A percentile compares a stretch with the other conserved stretches of the same genome.
phyloP scores from a whole-genome alignment of 2,113 vertebrate species.

The Sisor rabdophorus region DNA sequence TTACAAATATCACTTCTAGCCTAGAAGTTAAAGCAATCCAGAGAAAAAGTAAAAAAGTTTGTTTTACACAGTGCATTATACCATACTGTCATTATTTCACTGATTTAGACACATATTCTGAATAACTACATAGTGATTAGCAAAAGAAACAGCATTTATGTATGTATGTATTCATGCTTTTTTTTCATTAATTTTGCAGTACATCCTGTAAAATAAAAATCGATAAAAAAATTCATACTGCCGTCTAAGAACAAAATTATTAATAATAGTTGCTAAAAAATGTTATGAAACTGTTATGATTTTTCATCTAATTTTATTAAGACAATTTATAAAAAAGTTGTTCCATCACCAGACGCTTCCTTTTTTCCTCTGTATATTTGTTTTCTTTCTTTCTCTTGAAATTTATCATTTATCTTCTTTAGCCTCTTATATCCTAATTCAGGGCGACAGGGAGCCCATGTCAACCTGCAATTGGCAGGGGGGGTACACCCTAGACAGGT shows the following conservation, averaged over 20 bases:
- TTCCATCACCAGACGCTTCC: neutral
- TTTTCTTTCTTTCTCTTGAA: neutral
- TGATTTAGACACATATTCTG: neutral
- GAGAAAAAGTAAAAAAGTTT: neutral
- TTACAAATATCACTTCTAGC: neutral
- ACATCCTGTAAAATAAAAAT: conserved; percentile 11
- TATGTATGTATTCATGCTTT: no score
- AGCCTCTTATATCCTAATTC: no score
- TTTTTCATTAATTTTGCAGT: neutral
- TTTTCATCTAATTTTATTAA: no score
- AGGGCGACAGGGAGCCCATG: no score
- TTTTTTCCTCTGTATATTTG: no score
- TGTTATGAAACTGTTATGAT: no score
- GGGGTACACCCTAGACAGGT: no score
- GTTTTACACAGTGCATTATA: neutral
- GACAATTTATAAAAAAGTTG: no score
- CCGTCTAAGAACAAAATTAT: no score
- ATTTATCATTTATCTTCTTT: no score
- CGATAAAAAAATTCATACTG: neutral
- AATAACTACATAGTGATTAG: neutral
- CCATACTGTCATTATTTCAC: neutral
- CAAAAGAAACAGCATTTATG: neutral
- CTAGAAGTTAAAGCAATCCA: neutral
- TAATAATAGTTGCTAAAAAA: no score
- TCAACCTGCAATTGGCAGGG: no score